Base-by-base conservation (phyloP, 2,888 invertebrate genomes). In the Acrobasis repandana region DNA sequence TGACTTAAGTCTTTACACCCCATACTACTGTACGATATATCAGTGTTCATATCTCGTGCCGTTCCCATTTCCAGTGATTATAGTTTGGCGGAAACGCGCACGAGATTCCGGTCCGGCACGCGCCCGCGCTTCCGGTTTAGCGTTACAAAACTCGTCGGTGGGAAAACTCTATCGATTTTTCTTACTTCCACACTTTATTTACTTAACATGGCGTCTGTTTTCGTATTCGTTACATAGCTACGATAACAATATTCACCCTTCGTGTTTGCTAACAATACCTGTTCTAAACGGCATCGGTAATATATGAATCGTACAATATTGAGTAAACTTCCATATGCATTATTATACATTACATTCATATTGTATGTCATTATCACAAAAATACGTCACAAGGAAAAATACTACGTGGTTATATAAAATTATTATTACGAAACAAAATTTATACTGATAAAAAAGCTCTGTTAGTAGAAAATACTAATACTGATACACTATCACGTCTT, bases 141-240 rank as follows among this genome's bases (percentile, higher is more conserved):
- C 47, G 58, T 58, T 50, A 69, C 75, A 72, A 73, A 75, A 76
- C n/a, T 75, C 70, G 56, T 57, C 72, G 79, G 83, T 88, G 88
- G 85, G 88, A 89, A 89, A 87, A 77, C 61, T 64, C 14, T 78
- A 88, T 87, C 66, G 85, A 86, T 85, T 86, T 79, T 76, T 51
- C 60, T 58, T 2, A n/a, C 34, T 49, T 48, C 52, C 58, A 56
- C 4, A 10, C 34, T 49, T 49, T 59, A 33, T 50, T 46, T 54
- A 56, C 38, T 48, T 33, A 28, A 50, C 28, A 5, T 28, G 28
- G 6, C n/a, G 28, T 33, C 28, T 50, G 28, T 50, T 8, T 50
- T 14, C 50, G 8, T 50, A n/a, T 14, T 28, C 2, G 4, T 28
- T 33, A 50, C 50, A 20, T 28, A 28, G 49, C 18, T 14, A 43